These are phyloP conservation scores for Jordanella pulchra DNA, from an alignment of 2,797 vertebrate genomes.

Conservation along the genomic window DNA sequence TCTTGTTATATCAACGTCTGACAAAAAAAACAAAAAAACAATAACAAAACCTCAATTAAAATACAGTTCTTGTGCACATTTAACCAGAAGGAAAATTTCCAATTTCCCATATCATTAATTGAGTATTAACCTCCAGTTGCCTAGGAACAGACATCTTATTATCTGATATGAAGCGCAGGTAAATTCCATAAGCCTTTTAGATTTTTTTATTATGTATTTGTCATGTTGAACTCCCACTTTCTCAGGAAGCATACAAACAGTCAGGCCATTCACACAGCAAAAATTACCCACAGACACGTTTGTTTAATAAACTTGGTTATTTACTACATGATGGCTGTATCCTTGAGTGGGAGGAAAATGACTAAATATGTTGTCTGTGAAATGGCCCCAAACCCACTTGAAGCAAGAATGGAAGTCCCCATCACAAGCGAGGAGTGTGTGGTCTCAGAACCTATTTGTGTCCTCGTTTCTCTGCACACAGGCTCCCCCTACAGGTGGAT, in stretches of 20 bases:
- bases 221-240: constrained; percentile 75
- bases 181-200: constrained; percentile 67
- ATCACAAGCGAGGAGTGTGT: constrained; percentile 61
- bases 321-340: constrained; percentile 63
- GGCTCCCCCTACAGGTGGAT: constrained; percentile 77
- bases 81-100: constrained; percentile 67
- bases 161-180: constrained; percentile 52
- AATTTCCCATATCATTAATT: constrained; percentile 81
- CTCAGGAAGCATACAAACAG: constrained; percentile 64
- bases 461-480: constrained; percentile 62
- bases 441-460: constrained; percentile 53
- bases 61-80: constrained; percentile 66
- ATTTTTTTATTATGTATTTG: constrained; percentile 61
- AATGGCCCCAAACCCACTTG: constrained; percentile 76
- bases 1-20: constrained; percentile 56
- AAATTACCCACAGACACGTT: constrained; percentile 74
- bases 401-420: constrained; percentile 78
- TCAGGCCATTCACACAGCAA: constrained; percentile 59
- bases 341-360: constrained; percentile 71
- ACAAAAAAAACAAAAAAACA: constrained; percentile 29
- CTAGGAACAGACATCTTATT: constrained; percentile 74
- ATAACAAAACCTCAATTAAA: constrained; percentile 22
- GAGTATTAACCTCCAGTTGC: constrained; percentile 80
- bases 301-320: constrained; percentile 76
- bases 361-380: constrained; percentile 75